phyloP scores from a whole-genome alignment of 2,888 invertebrate genomes.

The Xanthia icteritia region DNA sequence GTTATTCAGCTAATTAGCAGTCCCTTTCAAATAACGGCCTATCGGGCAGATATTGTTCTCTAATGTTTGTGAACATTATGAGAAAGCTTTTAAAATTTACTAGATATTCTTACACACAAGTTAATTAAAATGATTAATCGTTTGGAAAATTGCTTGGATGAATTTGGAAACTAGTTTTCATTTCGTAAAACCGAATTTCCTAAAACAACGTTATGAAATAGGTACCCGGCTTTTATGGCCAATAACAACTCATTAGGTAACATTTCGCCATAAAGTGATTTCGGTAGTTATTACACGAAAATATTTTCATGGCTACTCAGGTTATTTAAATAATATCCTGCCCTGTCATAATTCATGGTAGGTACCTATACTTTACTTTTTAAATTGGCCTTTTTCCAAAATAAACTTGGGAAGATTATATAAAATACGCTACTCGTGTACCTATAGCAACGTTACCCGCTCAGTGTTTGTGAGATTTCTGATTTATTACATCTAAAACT shows the following conservation, averaged over 20 bases:
- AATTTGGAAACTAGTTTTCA: conserved; percentile 12
- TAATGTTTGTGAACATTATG: conserved; percentile 14
- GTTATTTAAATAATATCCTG: conserved; percentile 40
- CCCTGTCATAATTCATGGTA: conserved; percentile 25
- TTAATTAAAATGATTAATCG: conserved; percentile 46
- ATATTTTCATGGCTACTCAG: conserved; percentile 31
- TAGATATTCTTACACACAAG: conserved; percentile 12
- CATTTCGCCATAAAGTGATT: conserved; percentile 8
- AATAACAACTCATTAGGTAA: neutral
- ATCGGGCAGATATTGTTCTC: conserved; percentile 25
- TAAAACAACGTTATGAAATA: conserved; percentile 4
- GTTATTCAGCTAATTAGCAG: conserved; percentile 25
- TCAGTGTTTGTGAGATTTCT: conserved; percentile 58
- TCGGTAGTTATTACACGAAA: conserved; percentile 14
- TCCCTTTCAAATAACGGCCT: conserved; percentile 16
- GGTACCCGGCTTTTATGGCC: neutral
- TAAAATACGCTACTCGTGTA: conserved; percentile 6
- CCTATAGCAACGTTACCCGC: conserved; percentile 12
- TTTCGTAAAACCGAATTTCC: conserved; percentile 16
- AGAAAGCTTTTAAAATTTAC: conserved; percentile 38
- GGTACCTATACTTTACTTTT: conserved; percentile 64
- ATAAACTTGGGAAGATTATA: conserved; percentile 64
- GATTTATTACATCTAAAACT: conserved; percentile 60
- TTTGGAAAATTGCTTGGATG: conserved; percentile 10
- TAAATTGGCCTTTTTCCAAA: conserved; percentile 74